These are phyloP conservation scores for Poeciliopsis prolifica DNA, from an alignment of 2,113 vertebrate species.

Conservation along the genomic window DNA sequence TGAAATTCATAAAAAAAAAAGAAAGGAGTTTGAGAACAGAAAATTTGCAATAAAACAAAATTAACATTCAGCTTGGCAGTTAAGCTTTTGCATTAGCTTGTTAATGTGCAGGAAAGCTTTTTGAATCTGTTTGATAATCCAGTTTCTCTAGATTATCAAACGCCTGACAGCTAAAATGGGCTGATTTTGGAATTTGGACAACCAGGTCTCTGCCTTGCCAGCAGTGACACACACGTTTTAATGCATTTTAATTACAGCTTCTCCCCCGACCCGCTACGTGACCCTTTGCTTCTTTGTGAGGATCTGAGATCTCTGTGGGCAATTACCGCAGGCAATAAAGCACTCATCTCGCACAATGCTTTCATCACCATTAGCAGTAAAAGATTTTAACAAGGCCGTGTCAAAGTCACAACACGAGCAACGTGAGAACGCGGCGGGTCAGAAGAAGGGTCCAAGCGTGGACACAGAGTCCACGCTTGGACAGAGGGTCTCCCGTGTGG, in stretches of 20 bases:
- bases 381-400: slow-evolving; percentile 35
- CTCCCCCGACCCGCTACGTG: background rate
- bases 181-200: background rate
- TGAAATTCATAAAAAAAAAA: too few relatives aligned
- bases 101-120: too few relatives aligned
- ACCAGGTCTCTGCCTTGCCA: background rate
- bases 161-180: slow-evolving; percentile 2
- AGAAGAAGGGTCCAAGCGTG: slow-evolving; percentile 13
- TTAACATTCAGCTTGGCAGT: too few relatives aligned
- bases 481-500: slow-evolving; percentile 24
- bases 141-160: background rate
- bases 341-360: slow-evolving; percentile 13
- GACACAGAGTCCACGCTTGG: slow-evolving; percentile 2
- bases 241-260: background rate
- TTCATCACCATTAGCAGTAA: slow-evolving; percentile 28
- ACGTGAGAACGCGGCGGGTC: slow-evolving; percentile 43
- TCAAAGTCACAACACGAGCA: slow-evolving; percentile 43
- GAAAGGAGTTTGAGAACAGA: too few relatives aligned
- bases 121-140: background rate
- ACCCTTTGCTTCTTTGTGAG: background rate
- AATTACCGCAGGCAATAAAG: slow-evolving; percentile 32
- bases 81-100: too few relatives aligned
- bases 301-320: slow-evolving; percentile 27
- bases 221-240: background rate
- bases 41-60: too few relatives aligned